These are phyloP conservation scores for Ennomos fuscantarius DNA, from an alignment of 2,888 invertebrate species.

Conservation along the genomic window DNA sequence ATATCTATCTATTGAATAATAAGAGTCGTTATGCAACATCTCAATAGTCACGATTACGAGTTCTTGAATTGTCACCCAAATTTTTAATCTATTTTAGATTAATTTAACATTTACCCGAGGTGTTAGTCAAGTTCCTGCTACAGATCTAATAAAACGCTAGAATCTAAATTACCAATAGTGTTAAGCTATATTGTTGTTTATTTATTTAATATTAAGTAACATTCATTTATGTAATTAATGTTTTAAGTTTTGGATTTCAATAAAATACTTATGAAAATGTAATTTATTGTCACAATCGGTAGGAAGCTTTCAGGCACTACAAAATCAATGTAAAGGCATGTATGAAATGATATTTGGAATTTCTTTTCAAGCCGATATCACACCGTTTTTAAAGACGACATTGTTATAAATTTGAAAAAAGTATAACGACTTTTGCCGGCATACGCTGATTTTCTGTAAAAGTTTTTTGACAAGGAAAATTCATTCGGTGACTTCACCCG, in stretches of 20 bases:
- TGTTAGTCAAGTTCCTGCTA: slow-evolving; percentile 50
- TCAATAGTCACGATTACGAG: slow-evolving; percentile 9
- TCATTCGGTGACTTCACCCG: too few species aligned
- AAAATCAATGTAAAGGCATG: slow-evolving; percentile 64
- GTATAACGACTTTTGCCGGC: too few species aligned
- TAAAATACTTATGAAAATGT: slow-evolving; percentile 62
- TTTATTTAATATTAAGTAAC: slow-evolving; percentile 44
- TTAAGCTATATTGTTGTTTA: slow-evolving; percentile 45
- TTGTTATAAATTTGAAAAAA: too few species aligned
- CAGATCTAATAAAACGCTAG: slow-evolving; percentile 41
- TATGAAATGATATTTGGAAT: slow-evolving; percentile 65
- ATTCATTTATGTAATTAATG: slow-evolving; percentile 53
- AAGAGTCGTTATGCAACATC: neutral
- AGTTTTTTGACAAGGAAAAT: neutral
- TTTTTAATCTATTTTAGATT: slow-evolving; percentile 8
- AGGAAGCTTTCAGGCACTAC: slow-evolving; percentile 77
- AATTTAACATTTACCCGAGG: slow-evolving; percentile 18
- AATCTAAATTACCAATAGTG: slow-evolving; percentile 40
- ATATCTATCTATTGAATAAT: too few species aligned
- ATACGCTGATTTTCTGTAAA: neutral
- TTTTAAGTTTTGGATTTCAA: slow-evolving; percentile 53
- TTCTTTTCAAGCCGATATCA: slow-evolving; percentile 27
- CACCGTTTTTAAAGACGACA: neutral
- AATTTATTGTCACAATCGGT: slow-evolving; percentile 72
- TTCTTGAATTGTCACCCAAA: slow-evolving; percentile 24